Evolutionary conservation across 2,888 invertebrate genomes (phyloP).

Genomic region (Stenolophus ochropezus): DNA sequence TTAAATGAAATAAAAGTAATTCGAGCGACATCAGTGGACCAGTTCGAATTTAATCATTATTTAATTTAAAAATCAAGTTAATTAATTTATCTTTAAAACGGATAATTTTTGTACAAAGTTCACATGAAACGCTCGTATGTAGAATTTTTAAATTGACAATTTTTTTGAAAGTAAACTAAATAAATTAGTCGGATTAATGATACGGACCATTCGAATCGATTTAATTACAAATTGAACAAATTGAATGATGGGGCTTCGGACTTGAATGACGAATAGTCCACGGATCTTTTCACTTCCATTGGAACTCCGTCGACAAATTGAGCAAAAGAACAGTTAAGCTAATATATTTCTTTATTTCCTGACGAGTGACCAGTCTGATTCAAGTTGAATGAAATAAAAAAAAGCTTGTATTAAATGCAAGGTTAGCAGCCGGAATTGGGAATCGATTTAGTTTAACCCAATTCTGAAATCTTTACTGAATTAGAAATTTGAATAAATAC

Average conservation of each 20-base stretch:
- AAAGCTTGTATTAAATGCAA: no score
- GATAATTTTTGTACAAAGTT: conserved; percentile 23
- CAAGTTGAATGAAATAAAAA: no score
- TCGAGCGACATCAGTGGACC: conserved; percentile 9
- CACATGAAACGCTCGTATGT: conserved; percentile 5
- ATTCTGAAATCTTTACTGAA: no score
- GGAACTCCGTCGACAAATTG: neutral
- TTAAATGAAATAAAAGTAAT: conserved; percentile 32
- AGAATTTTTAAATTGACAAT: neutral
- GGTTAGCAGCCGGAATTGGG: no score
- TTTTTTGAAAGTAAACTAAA: conserved; percentile 24
- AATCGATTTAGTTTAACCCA: no score
- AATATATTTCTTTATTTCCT: neutral
- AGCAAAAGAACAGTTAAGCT: neutral
- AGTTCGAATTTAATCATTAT: neutral
- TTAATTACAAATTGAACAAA: conserved; percentile 30
- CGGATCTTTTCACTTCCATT: neutral
- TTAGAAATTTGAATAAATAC: no score
- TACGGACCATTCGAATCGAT: conserved; percentile 11
- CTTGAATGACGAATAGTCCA: neutral
- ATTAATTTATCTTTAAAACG: conserved; percentile 16
- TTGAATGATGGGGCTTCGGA: neutral
- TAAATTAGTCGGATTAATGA: conserved; percentile 16
- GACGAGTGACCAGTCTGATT: no score
- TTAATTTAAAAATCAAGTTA: conserved; percentile 24